phyloP scores from a whole-genome alignment of 2,113 vertebrate genomes.

The Pterophyllum scalare region DNA sequence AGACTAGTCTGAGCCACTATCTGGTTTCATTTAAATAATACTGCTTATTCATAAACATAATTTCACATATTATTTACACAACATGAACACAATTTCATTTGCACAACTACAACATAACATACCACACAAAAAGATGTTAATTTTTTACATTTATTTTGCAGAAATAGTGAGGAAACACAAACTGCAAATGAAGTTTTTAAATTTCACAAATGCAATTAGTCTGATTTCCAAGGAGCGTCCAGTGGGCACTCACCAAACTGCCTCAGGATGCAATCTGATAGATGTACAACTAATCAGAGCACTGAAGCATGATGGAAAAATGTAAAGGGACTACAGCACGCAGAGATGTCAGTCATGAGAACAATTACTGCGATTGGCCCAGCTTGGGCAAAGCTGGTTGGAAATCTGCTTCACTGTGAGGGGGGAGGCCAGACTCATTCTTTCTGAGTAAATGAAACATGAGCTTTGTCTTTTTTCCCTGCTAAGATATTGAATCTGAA shows the following conservation, averaged over 20 bases:
- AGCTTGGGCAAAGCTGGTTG: not conserved
- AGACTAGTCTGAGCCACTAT: constrained; percentile 3
- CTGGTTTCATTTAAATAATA: constrained; percentile 42
- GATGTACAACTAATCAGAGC: constrained; percentile 4
- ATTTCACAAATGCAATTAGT: not conserved
- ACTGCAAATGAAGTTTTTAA: not conserved
- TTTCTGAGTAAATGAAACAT: fast-evolving
- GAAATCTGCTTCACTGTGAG: not conserved
- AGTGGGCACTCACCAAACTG: not conserved
- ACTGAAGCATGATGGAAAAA: not conserved
- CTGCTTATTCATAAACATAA: constrained; percentile 3
- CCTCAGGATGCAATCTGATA: not conserved
- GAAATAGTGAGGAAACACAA: not conserved
- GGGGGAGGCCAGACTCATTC: not conserved
- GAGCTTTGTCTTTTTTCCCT: not conserved
- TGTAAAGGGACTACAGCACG: not conserved
- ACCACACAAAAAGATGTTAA: fast-evolving
- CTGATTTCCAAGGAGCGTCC: not conserved
- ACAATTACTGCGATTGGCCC: not conserved
- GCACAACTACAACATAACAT: not conserved
- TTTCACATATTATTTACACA: constrained; percentile 8
- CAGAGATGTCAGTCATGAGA: not conserved
- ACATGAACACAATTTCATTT: not conserved
- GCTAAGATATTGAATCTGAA: not conserved
- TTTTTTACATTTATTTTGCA: not conserved